These are phyloP conservation scores for Drosophila mayri DNA, from an alignment of 1,140 invertebrate genomes.

Conservation along the genomic window DNA sequence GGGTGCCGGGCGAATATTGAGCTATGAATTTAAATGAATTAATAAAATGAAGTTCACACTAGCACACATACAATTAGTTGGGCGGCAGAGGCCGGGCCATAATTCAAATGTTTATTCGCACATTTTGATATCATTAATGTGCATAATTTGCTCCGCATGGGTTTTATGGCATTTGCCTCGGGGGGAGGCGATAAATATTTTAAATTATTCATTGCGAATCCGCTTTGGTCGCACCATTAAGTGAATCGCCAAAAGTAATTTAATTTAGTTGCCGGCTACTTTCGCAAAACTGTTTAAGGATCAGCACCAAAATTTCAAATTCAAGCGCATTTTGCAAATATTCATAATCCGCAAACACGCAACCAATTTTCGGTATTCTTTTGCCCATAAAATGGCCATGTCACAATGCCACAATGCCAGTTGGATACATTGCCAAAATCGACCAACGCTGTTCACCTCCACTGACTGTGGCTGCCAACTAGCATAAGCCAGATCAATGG, in stretches of 20 bases:
- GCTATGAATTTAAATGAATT: constrained; percentile 82
- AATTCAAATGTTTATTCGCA: constrained; percentile 75
- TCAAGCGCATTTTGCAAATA: constrained; percentile 13
- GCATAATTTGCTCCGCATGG: constrained; percentile 56
- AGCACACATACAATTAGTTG: constrained; percentile 46
- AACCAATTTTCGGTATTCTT: constrained; percentile 23
- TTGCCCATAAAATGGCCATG: constrained; percentile 40
- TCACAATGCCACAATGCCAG: constrained; percentile 28
- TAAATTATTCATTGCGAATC: constrained; percentile 43
- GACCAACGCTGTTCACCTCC: constrained; percentile 40
- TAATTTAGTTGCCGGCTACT: constrained; percentile 36
- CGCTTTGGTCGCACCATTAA: constrained; percentile 30
- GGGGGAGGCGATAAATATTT: constrained; percentile 42
- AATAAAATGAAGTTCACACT: constrained; percentile 75
- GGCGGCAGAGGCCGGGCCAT: constrained; percentile 41
- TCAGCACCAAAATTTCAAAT: not conserved
- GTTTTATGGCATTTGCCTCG: constrained; percentile 27
- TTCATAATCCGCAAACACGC: constrained; percentile 7
- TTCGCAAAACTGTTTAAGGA: not conserved
- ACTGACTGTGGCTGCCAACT: constrained; percentile 46
- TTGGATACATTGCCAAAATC: constrained; percentile 46
- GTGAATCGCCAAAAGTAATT: constrained; percentile 37
- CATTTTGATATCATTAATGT: constrained; percentile 79
- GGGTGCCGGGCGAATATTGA: constrained; percentile 49
- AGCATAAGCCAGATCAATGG: constrained; percentile 66